These are phyloP conservation scores for Poliocrania exsul DNA, from an alignment of 2,797 vertebrate species.

Conservation along the genomic window DNA sequence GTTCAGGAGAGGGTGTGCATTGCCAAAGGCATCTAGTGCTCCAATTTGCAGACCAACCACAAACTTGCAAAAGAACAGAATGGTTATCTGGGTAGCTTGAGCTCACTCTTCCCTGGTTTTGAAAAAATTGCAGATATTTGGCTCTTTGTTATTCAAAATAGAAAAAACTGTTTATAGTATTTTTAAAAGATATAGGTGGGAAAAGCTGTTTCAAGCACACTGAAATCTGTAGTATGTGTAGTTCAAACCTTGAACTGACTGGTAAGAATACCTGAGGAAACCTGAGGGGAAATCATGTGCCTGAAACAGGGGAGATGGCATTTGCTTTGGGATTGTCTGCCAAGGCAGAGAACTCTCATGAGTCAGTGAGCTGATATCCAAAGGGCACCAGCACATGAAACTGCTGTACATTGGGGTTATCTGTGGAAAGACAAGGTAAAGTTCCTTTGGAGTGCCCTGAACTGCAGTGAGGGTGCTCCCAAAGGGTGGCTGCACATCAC, in stretches of 20 bases:
- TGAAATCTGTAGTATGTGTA: neutral
- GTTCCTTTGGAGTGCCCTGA: neutral
- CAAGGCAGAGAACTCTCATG: neutral
- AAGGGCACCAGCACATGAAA: neutral
- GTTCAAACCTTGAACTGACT: neutral
- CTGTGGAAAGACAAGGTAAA: neutral
- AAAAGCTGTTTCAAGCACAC: neutral
- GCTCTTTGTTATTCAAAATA: neutral
- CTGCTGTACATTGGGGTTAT: neutral
- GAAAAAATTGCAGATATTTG: neutral
- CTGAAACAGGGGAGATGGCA: neutral
- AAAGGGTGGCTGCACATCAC: fast-evolving
- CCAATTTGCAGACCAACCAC: neutral
- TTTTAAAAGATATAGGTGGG: neutral
- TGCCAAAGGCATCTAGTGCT: neutral
- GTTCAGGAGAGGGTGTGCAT: neutral
- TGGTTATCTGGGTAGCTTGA: neutral
- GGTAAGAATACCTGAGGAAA: neutral
- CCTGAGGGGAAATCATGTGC: neutral
- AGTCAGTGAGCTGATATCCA: fast-evolving
- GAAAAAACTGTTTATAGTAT: neutral
- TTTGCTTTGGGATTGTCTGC: neutral
- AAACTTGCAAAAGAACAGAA: neutral
- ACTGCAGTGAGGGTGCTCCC: fast-evolving
- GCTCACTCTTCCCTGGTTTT: neutral